phyloP scores from a whole-genome alignment of 2,113 vertebrate genomes.

The Zeus faber region DNA sequence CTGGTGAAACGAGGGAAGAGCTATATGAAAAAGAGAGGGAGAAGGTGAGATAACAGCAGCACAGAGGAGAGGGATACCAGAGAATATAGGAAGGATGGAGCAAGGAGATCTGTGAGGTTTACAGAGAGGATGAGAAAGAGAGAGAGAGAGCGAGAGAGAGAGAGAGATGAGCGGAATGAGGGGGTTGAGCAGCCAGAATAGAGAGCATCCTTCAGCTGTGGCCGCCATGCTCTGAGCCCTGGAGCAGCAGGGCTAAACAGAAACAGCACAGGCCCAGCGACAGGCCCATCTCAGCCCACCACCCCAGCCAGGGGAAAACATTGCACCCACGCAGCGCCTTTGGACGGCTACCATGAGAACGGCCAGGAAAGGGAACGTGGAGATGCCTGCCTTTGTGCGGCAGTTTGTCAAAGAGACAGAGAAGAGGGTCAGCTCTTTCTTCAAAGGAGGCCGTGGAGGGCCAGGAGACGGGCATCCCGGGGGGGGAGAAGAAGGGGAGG shows the following conservation, averaged over 20 bases:
- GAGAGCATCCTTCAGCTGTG: constrained; percentile 49
- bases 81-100: constrained; percentile 37
- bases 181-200: constrained; percentile 37
- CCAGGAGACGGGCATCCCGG: constrained; percentile 56
- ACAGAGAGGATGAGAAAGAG: not conserved
- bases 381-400: constrained; percentile 76
- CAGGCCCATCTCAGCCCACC: constrained; percentile 39
- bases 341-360: constrained; percentile 64
- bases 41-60: constrained; percentile 60
- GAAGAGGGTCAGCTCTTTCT: constrained; percentile 76
- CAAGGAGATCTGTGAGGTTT: constrained; percentile 27
- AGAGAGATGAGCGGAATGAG: constrained; percentile 44
- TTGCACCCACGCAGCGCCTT: constrained; percentile 12
- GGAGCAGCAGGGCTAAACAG: constrained; percentile 45
- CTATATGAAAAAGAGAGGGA: constrained; percentile 64
- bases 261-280: constrained; percentile 42
- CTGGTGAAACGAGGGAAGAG: constrained; percentile 57
- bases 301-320: constrained; percentile 21
- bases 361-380: constrained; percentile 69
- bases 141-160: constrained; percentile 5
- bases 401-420: constrained; percentile 78
- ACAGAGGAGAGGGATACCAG: constrained; percentile 36
- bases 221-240: constrained; percentile 63
- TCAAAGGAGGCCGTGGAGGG: constrained; percentile 71
- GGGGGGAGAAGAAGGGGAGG: constrained; percentile 59